Evolutionary conservation across 2,113 vertebrate species (phyloP).

Genomic region (Sinosuthora webbiana): DNA sequence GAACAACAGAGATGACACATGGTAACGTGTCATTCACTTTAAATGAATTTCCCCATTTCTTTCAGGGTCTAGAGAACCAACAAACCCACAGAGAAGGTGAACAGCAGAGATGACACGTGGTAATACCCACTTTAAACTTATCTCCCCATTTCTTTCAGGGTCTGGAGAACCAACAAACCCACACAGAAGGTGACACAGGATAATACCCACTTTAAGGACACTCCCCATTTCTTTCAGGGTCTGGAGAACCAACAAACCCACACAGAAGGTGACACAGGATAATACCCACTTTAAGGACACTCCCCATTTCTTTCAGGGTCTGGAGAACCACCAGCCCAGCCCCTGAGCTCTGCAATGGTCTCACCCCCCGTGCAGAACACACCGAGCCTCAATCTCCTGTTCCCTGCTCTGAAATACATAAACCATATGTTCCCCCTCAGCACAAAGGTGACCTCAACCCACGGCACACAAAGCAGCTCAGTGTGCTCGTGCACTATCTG

Average conservation of each 20-base stretch:
- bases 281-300: background rate
- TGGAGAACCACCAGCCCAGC: background rate
- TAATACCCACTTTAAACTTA: background rate
- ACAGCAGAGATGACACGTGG: background rate
- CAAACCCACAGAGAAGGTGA: background rate
- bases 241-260: too few relatives aligned
- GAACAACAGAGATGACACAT: background rate
- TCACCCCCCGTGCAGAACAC: background rate
- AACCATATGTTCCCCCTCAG: slow-evolving; percentile 1
- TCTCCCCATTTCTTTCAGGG: background rate
- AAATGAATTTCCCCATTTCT: too few relatives aligned
- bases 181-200: background rate
- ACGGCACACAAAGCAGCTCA: background rate
- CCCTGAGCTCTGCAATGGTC: background rate
- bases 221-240: too few relatives aligned
- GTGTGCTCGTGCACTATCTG: background rate
- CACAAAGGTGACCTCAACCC: slow-evolving; percentile 1
- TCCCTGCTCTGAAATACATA: background rate
- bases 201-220: too few relatives aligned
- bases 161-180: background rate
- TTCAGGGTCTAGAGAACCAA: too few relatives aligned
- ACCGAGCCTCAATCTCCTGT: background rate
- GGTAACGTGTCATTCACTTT: too few relatives aligned
- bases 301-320: background rate
- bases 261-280: background rate